Conservation (phyloP, 2,113 vertebrate species). For the Mormyrus lacerda region DNA sequence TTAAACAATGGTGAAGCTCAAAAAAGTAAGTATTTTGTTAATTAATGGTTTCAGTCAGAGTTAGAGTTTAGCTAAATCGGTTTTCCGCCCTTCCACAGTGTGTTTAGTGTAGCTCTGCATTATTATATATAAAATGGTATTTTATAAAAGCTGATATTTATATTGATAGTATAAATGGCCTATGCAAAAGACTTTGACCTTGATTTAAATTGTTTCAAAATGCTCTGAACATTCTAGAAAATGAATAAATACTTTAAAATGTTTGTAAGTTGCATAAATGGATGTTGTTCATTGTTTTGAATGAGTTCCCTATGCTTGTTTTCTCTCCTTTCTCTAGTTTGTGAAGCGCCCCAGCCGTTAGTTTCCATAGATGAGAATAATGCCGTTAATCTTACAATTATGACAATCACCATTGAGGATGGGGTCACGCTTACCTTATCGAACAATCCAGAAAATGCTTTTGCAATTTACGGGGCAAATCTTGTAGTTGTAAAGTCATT, state of each 20-base stretch:
- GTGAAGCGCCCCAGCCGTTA: constrained; percentile 48
- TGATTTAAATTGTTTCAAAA: not conserved
- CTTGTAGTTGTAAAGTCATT: constrained; percentile 57
- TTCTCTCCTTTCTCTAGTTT: constrained; percentile 43
- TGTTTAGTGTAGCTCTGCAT: not conserved
- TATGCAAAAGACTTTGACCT: not conserved
- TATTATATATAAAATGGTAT: not conserved
- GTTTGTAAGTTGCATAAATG: not conserved
- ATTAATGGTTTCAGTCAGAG: not conserved
- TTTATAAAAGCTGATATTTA: not conserved
- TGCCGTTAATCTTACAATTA: constrained; percentile 48
- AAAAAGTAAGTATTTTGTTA: constrained; percentile 53
- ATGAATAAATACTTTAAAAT: not conserved
- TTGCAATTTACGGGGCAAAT: constrained; percentile 48
- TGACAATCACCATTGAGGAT: constrained; percentile 38
- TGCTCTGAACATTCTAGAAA: not conserved
- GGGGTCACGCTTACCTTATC: constrained; percentile 47
- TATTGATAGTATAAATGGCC: not conserved
- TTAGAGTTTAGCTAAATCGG: not conserved
- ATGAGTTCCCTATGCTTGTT: not conserved
- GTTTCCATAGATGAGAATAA: constrained; percentile 55
- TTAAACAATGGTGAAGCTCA: constrained; percentile 37
- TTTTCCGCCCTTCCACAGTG: not conserved
- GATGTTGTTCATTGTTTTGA: not conserved
- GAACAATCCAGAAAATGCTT: constrained; percentile 54